Base-by-base conservation (phyloP, 2,113 vertebrate species). In the Chaenocephalus aceratus region DNA sequence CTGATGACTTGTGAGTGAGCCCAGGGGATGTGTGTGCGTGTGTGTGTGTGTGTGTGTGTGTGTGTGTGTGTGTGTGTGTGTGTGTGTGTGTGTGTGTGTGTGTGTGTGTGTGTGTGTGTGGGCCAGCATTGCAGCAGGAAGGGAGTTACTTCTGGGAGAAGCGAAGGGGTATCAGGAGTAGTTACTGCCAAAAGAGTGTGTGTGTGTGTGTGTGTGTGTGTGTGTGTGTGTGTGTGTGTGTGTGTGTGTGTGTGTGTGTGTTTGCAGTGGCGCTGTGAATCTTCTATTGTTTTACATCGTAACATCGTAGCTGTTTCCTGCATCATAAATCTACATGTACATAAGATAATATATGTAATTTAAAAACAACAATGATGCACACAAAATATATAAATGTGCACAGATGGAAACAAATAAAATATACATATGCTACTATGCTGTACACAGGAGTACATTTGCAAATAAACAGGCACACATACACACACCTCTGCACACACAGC, bases 201-300 rank as follows among this genome's bases (percentile, higher is more conserved):
- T 63, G 51, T 69, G 64, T 59, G 49, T 80, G 44, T 23, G 9
- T 63, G 58, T 69, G 64, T 59, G 23, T 78, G 69, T 66, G 68
- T 64, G 30, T 52, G 61, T 41, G 49, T 80, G 44, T 23, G 9
- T 63, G 58, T 69, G 64, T 59, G 23, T 78, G 69, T 67, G 68
- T 64, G 30, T 56, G 61, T 41, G 69, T 67, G 68, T 59, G 30
- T 56, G 57, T 62, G 61, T 76, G 77, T 72, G 56, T 79, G 57
- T 72, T 82, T 86, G 81, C 71, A 63, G 91, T 84, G 85, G 87
- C 11, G 63, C 91, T 54, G 92, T 94, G 94, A 91, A 96, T 96
- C 95, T 92, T 94, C 96, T 89, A 96, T 97, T 97, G 96, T 97
- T 96, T 94, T 93, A 88, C 84, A 92, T 21, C 21, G 81, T 93